These are phyloP conservation scores for Odobenus rosmarus DNA, from an alignment of 2,113 vertebrate species.

Conservation along the genomic window DNA sequence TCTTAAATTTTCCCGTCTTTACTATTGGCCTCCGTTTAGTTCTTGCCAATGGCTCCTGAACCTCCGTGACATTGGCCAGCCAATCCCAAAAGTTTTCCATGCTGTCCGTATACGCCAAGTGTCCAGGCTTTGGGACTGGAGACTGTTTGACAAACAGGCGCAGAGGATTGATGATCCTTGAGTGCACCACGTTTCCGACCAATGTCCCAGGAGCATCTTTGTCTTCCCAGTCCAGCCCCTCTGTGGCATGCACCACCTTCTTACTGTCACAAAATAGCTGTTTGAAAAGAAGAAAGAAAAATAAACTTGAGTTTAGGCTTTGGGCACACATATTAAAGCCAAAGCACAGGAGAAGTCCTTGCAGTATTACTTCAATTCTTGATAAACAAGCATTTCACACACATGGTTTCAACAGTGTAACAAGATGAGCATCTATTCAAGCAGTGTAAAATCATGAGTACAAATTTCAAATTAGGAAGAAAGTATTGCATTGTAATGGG, in stretches of 20 bases:
- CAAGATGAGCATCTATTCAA: not conserved
- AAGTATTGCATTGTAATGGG: not conserved
- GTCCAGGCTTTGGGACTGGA: slow-evolving; percentile 90
- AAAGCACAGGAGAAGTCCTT: slow-evolving; percentile 6
- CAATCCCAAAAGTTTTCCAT: slow-evolving; percentile 98
- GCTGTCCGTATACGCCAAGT: slow-evolving; percentile 93
- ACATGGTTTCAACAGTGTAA: not conserved
- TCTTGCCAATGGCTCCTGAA: slow-evolving; percentile 93
- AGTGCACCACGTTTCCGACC: slow-evolving; percentile 90
- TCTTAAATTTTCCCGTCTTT: slow-evolving; percentile 99
- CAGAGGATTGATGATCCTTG: slow-evolving; percentile 93
- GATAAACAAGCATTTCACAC: not conserved
- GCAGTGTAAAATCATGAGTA: not conserved
- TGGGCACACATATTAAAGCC: not conserved
- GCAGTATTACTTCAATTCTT: not conserved
- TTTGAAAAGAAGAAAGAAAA: slow-evolving; percentile 64
- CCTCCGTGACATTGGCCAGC: slow-evolving; percentile 97
- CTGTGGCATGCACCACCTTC: slow-evolving; percentile 84
- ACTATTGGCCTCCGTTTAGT: slow-evolving; percentile 99
- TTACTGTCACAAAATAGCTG: slow-evolving; percentile 92
- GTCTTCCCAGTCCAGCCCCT: slow-evolving; percentile 93
- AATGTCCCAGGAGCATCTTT: slow-evolving; percentile 89
- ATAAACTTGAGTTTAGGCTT: slow-evolving; percentile 49
- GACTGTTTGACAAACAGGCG: slow-evolving; percentile 95
- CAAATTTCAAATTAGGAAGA: slow-evolving; percentile 24